These are phyloP conservation scores for Drosophila nigricruria DNA, from an alignment of 2,888 invertebrate genomes.

Conservation along the genomic window DNA sequence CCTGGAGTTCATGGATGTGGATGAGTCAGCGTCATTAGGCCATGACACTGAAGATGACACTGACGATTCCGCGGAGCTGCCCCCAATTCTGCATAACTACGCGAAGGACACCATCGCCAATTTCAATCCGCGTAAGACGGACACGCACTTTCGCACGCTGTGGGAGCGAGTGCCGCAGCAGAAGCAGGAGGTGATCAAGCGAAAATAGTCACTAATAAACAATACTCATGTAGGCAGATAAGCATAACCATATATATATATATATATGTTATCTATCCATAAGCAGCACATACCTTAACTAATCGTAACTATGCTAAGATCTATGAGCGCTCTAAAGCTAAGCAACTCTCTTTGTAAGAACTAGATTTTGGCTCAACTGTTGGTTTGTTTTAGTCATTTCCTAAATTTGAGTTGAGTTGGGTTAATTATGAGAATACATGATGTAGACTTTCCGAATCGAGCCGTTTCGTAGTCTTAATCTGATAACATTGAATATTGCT, in stretches of 20 bases:
- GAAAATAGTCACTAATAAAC: conserved; percentile 34
- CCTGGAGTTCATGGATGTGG: conserved; percentile 66
- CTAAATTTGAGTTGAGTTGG: no score
- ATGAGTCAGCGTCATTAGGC: conserved; percentile 42
- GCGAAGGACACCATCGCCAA: conserved; percentile 63
- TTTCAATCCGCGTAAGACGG: conserved; percentile 64
- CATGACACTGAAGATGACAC: conserved; percentile 37
- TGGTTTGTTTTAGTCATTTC: background rate
- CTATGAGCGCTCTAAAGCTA: no score
- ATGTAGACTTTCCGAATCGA: no score
- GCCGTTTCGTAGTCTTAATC: no score
- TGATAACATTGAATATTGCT: background rate
- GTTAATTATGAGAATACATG: no score
- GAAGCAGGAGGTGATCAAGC: conserved; percentile 66
- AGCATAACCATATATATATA: background rate
- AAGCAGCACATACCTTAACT: background rate
- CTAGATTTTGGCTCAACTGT: no score
- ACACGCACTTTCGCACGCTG: conserved; percentile 55
- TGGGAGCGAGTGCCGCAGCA: conserved; percentile 63
- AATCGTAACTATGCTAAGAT: background rate
- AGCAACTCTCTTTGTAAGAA: background rate
- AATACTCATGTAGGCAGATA: background rate
- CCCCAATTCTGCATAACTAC: conserved; percentile 45
- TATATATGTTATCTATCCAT: background rate
- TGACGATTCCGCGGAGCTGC: conserved; percentile 56